Conservation (phyloP, 2,797 vertebrate species). For the Falco berigora region DNA sequence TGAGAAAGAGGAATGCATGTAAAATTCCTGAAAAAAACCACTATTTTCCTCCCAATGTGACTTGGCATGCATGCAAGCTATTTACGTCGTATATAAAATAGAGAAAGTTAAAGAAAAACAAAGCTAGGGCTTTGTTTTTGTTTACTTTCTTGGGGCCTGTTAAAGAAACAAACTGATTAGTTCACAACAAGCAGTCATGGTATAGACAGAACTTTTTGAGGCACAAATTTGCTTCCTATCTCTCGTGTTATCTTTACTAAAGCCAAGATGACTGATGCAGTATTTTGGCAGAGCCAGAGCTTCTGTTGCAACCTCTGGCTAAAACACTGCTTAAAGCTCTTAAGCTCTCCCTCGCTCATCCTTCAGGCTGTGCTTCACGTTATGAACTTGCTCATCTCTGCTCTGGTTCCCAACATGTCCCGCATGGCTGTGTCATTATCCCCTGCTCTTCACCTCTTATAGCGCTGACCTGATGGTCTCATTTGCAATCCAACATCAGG, state of each 20-base stretch:
- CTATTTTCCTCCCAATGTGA: not conserved
- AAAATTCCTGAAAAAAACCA: not conserved
- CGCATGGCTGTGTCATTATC: rapidly evolving
- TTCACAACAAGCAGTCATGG: rapidly evolving
- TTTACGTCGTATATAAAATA: not conserved
- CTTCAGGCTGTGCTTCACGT: rapidly evolving
- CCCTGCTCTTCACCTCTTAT: not conserved
- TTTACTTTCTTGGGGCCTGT: not conserved
- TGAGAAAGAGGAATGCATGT: not conserved
- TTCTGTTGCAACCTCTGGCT: not conserved
- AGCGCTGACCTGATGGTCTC: not conserved
- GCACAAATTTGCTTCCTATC: not conserved
- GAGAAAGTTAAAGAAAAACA: not conserved
- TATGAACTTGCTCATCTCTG: rapidly evolving
- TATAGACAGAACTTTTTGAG: not conserved
- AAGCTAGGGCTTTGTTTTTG: not conserved
- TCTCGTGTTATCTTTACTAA: not conserved
- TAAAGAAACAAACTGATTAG: not conserved
- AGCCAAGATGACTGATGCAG: not conserved
- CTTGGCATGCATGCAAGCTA: rapidly evolving
- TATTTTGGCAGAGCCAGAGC: not conserved
- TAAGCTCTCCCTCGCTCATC: not conserved
- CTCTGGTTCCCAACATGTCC: not conserved
- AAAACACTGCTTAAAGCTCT: not conserved
- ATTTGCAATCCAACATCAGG: not conserved